Percentiles rank a stretch among this genome's conserved stretches.
Conservation (phyloP, 1,140 invertebrate species). For the Heliconius nattereri region DNA sequence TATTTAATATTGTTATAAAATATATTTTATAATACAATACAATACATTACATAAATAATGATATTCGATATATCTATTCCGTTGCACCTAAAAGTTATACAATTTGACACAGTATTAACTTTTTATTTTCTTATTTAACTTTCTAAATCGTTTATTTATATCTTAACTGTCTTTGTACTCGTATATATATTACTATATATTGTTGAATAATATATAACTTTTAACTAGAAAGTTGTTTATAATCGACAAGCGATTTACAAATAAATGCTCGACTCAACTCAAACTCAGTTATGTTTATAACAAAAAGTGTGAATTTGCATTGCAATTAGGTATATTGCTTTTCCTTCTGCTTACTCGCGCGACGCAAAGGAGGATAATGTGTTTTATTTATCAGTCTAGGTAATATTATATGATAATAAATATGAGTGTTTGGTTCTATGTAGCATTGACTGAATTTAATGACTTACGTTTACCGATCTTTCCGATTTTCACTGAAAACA, state of each 20-base stretch:
- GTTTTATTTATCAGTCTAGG: too few species aligned
- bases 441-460: too few species aligned
- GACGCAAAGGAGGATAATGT: too few species aligned
- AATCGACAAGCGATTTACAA: background rate
- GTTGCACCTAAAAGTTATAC: constrained; percentile 1
- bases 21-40: too few species aligned
- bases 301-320: background rate
- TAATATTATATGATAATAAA: too few species aligned
- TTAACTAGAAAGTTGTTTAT: background rate
- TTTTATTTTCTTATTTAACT: background rate
- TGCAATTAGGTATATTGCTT: too few species aligned
- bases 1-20: too few species aligned
- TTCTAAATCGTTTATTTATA: background rate
- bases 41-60: too few species aligned
- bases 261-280: background rate
- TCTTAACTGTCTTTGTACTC: background rate
- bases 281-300: background rate
- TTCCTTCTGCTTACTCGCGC: too few species aligned
- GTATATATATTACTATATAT: background rate
- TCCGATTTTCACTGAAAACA: too few species aligned
- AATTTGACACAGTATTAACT: background rate
- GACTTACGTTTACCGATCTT: too few species aligned
- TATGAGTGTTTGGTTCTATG: too few species aligned
- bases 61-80: background rate
- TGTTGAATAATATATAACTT: background rate